phyloP scores from a whole-genome alignment of 1,140 invertebrate genomes.

The Heliothis virescens region DNA sequence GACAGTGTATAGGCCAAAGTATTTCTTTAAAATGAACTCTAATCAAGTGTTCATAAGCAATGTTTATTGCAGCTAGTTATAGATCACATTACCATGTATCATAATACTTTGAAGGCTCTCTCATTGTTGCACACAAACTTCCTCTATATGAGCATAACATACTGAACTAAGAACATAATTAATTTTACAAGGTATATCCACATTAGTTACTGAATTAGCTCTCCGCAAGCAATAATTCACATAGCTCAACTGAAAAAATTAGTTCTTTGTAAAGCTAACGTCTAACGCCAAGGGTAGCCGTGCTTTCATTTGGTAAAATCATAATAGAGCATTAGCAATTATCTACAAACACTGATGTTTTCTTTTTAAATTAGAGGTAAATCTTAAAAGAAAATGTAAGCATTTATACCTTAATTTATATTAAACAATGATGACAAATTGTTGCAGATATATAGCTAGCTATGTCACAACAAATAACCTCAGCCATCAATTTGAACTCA shows the following conservation, averaged over 20 bases:
- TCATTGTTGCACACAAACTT: conserved; percentile 6
- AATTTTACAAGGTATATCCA: neutral
- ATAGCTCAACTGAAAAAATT: conserved; percentile 9
- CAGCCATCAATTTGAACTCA: conserved; percentile 80
- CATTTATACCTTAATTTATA: conserved; percentile 52
- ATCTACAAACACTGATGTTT: conserved; percentile 3
- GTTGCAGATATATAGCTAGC: conserved; percentile 72
- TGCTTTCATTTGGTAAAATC: conserved; percentile 46
- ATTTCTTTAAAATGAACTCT: conserved; percentile 6
- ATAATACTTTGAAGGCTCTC: conserved; percentile 35
- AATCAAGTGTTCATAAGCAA: conserved; percentile 37
- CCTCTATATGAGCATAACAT: neutral
- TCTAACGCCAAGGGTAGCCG: conserved; percentile 73
- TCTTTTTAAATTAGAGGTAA: neutral
- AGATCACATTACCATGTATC: conserved; percentile 28
- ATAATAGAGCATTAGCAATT: conserved; percentile 11
- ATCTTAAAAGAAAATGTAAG: neutral
- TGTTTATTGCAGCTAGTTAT: conserved; percentile 15
- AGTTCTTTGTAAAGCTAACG: conserved; percentile 70
- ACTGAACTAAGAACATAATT: neutral
- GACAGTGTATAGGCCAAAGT: neutral
- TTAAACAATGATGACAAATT: conserved; percentile 74
- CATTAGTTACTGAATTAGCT: neutral
- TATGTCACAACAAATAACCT: conserved; percentile 85
- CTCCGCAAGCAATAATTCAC: neutral